Evolutionary conservation across 2,797 vertebrate species (phyloP).

Genomic region (Pelodytes ibericus): DNA sequence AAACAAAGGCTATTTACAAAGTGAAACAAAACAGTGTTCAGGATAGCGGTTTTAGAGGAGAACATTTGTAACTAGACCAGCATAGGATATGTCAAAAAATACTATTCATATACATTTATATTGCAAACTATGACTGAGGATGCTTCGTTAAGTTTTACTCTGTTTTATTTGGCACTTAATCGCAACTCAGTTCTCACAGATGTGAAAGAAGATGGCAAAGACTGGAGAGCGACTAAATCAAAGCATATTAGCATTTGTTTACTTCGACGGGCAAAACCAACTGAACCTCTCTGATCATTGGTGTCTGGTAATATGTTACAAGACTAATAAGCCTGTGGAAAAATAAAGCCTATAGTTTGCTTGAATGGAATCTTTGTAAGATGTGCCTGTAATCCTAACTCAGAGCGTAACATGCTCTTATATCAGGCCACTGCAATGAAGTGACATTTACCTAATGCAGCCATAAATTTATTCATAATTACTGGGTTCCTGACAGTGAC

Average conservation of each 20-base stretch:
- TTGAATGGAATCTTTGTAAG: constrained; percentile 60
- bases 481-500: constrained; percentile 86
- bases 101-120: neutral
- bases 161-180: constrained; percentile 1
- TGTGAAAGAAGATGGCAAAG: neutral
- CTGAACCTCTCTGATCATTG: constrained; percentile 39
- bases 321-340: constrained; percentile 61
- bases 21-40: neutral
- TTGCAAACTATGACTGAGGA: neutral
- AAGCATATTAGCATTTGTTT: constrained; percentile 27
- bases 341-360: constrained; percentile 66
- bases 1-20: neutral
- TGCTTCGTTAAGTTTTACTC: neutral
- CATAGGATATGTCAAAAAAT: neutral
- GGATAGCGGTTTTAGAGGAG: neutral
- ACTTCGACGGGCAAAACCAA: constrained; percentile 23
- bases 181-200: constrained; percentile 14
- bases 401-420: constrained; percentile 72
- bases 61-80: neutral
- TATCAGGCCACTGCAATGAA: constrained; percentile 80
- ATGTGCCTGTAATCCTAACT: constrained; percentile 70
- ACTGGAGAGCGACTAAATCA: constrained; percentile 7
- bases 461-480: constrained; percentile 89
- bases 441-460: constrained; percentile 94
- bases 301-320: constrained; percentile 60